Conservation (phyloP, 2,888 invertebrate genomes). For the Metellina segmentata region DNA sequence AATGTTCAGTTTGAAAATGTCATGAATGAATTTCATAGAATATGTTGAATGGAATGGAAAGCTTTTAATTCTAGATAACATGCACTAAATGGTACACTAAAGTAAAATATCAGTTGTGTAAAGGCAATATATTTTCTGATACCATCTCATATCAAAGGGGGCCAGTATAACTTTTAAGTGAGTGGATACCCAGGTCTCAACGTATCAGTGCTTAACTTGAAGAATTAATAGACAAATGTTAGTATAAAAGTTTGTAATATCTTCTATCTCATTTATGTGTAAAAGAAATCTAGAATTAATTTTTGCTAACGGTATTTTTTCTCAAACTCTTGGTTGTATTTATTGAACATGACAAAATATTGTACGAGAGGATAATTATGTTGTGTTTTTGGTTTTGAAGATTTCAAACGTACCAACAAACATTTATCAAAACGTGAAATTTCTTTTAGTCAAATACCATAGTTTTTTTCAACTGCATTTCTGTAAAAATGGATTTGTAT, state of each 20-base stretch:
- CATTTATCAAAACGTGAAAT: background rate
- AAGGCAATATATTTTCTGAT: slow-evolving; percentile 10
- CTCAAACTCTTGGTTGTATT: background rate
- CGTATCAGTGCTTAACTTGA: background rate
- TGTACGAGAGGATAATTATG: background rate
- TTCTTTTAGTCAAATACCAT: slow-evolving; percentile 56
- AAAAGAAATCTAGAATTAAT: background rate
- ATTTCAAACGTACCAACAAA: background rate
- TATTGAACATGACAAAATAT: background rate
- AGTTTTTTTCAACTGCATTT: slow-evolving; percentile 68
- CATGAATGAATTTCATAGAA: slow-evolving; percentile 27
- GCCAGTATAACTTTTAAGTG: slow-evolving; percentile 48
- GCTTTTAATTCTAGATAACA: background rate
- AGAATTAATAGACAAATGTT: background rate
- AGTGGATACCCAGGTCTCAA: slow-evolving; percentile 9
- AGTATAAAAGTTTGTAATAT: background rate
- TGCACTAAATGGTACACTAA: slow-evolving; percentile 7
- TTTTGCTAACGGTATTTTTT: background rate
- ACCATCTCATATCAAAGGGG: slow-evolving; percentile 51
- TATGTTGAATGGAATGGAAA: slow-evolving; percentile 7
- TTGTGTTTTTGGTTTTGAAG: background rate
- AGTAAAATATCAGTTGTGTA: slow-evolving; percentile 19
- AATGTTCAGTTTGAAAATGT: background rate
- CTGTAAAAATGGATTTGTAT: slow-evolving; percentile 75
- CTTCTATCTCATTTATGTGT: background rate